Percentiles rank a stretch among this genome's conserved stretches.
These are phyloP conservation scores for Ericerus pela DNA, from an alignment of 1,140 invertebrate genomes.

Conservation along the genomic window DNA sequence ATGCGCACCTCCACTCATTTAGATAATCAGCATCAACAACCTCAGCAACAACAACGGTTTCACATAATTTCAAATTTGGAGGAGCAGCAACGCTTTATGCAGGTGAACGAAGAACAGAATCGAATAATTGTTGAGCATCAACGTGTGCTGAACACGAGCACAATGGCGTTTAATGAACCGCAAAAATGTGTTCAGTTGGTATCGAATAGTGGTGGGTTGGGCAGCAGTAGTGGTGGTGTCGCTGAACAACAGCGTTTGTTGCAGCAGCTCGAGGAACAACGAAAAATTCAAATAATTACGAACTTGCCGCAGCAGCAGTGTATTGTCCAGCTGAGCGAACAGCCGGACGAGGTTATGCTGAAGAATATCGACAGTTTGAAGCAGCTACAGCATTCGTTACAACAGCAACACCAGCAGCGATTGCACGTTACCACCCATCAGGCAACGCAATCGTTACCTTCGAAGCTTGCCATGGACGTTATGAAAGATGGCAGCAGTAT, in stretches of 20 bases:
- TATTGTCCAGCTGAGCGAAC: background rate
- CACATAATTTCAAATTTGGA: background rate
- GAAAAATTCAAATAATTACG: slow-evolving; percentile 6
- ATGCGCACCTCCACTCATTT: no score
- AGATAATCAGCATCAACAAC: no score
- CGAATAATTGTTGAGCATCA: slow-evolving; percentile 11
- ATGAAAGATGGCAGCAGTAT: no score
- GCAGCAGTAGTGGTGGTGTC: background rate
- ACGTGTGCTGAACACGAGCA: slow-evolving; percentile 4
- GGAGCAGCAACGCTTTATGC: slow-evolving; percentile 5
- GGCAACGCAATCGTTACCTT: no score
- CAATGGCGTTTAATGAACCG: background rate
- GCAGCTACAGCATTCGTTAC: slow-evolving; percentile 2
- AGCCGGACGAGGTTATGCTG: slow-evolving; percentile 14
- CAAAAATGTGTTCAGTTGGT: background rate
- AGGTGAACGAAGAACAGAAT: slow-evolving; percentile 13
- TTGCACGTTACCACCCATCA: no score
- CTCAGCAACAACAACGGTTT: background rate
- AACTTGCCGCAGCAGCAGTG: slow-evolving; percentile 10
- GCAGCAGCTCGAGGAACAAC: slow-evolving; percentile 7
- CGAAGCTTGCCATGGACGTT: no score
- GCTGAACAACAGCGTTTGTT: background rate
- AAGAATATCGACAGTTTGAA: background rate
- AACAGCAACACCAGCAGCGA: slow-evolving; percentile 8
- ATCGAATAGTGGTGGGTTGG: background rate